Evolutionary conservation across 1,140 invertebrate genomes (phyloP).

Genomic region (Diabrotica undecimpunctata): DNA sequence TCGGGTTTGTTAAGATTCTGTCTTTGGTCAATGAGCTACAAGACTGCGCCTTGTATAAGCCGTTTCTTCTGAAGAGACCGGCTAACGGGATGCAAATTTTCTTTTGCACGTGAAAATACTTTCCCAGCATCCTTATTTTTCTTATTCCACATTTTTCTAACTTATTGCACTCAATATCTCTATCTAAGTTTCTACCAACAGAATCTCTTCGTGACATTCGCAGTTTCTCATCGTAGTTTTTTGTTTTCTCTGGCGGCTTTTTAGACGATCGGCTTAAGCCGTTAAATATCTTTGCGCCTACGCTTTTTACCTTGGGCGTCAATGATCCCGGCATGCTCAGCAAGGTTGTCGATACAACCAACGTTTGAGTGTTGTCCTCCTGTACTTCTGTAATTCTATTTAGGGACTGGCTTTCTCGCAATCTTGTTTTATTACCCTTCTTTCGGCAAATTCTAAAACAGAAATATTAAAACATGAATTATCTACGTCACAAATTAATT

Average conservation of each 20-base stretch:
- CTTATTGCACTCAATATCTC: slow-evolving; percentile 39
- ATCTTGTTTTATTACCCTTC: slow-evolving; percentile 56
- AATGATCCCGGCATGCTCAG: slow-evolving; percentile 35
- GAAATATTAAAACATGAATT: slow-evolving; percentile 49
- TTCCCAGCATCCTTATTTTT: slow-evolving; percentile 46
- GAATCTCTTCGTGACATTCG: slow-evolving; percentile 29
- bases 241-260: slow-evolving; percentile 21
- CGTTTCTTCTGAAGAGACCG: slow-evolving; percentile 52
- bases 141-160: slow-evolving; percentile 19
- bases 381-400: slow-evolving; percentile 79
- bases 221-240: slow-evolving; percentile 20
- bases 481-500: slow-evolving; percentile 31
- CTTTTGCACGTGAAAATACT: slow-evolving; percentile 61
- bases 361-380: slow-evolving; percentile 49
- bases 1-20: slow-evolving; percentile 42
- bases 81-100: slow-evolving; percentile 57
- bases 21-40: slow-evolving; percentile 57
- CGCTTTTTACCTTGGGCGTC: slow-evolving; percentile 42
- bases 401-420: slow-evolving; percentile 75
- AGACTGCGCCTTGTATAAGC: slow-evolving; percentile 58
- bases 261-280: slow-evolving; percentile 29
- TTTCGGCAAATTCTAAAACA: slow-evolving; percentile 51
- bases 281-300: slow-evolving; percentile 32
- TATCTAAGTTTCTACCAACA: slow-evolving; percentile 17
- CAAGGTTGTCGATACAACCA: slow-evolving; percentile 37